Evolutionary conservation across 2,888 invertebrate genomes (phyloP), one percentile per base, ranked within the genome.

Genomic region (Temnothorax ravouxi): DNA sequence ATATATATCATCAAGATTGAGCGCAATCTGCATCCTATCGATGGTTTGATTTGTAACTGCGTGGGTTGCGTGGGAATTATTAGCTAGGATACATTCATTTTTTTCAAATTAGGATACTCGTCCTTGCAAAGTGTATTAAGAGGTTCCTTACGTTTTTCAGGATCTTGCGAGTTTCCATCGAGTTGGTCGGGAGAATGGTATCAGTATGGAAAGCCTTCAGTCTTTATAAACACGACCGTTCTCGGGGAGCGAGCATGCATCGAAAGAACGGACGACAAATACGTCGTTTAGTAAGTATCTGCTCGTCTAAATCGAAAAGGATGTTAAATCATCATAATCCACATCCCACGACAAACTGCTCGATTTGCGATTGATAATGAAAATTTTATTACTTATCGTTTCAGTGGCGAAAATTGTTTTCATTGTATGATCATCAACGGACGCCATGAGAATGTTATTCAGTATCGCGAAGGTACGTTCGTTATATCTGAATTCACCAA

Each of bases 121-220:
- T 25, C 15, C n/a, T 50, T 6, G 25, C 21, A 18, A 59, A 25
- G 0, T 5, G 34, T 50, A 18, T 21, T 50, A 34, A n/a, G 11
- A 21, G 4, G 11, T 34, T 44, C 9, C 15, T 89, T 91, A 93
- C 95, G 84, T 96, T 96, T 96, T 96, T 93, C 96, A 95, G 97
- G 96, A 87, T 96, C 96, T 84, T 97, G 97, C 95, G 96, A 96
- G 84, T 97, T 97, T 94, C 97, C 97, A 54, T 95, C 95, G 79
- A 95, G 95, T 83, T 97, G 97, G 97, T 95, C 96, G 3, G 97
- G 97, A 50, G 95, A 96, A 91, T 97, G 97, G 97, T 97, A 97
- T 95, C 97, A 97, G 94, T 96, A 97, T 4, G 97, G 97, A 4
- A 96, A 96, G 85, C 96, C 95, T 4, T 87, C 91, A 44, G 91